These are phyloP conservation scores for Monodelphis domestica DNA, from an alignment of 2,797 vertebrate genomes.

Conservation along the genomic window DNA sequence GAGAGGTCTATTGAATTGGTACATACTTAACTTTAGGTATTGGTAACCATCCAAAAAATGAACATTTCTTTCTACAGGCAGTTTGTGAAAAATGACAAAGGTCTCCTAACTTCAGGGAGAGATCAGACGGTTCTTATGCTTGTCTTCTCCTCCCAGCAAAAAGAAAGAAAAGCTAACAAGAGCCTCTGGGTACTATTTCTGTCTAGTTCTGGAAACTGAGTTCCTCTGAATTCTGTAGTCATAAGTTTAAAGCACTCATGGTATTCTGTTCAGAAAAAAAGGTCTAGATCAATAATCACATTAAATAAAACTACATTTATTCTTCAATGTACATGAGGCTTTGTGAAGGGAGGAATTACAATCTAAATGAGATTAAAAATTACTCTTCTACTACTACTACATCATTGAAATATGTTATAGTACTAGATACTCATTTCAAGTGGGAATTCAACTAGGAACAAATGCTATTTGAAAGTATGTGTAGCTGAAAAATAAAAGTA, in stretches of 20 bases:
- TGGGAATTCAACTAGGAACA: slow-evolving; percentile 14
- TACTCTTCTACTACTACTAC: slow-evolving; percentile 6
- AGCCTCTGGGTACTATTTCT: not conserved
- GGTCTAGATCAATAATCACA: not conserved
- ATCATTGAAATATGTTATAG: not conserved
- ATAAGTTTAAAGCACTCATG: not conserved
- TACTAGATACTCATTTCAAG: not conserved
- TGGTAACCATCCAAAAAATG: not conserved
- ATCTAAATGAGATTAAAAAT: not conserved
- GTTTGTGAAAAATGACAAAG: not conserved
- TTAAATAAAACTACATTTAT: slow-evolving; percentile 22
- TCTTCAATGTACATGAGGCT: not conserved
- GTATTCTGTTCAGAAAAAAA: not conserved
- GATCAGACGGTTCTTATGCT: not conserved
- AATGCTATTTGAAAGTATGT: not conserved
- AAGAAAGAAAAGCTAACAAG: not conserved
- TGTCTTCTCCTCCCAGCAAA: not conserved
- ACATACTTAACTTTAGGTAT: not conserved
- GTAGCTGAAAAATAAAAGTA: not conserved
- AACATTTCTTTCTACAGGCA: not conserved
- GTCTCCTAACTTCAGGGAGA: not conserved
- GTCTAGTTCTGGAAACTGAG: not conserved
- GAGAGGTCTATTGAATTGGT: not conserved
- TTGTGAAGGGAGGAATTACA: slow-evolving; percentile 11
- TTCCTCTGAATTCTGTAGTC: not conserved